Conservation (phyloP, 2,113 vertebrate species). For the Coptodon rendalli region DNA sequence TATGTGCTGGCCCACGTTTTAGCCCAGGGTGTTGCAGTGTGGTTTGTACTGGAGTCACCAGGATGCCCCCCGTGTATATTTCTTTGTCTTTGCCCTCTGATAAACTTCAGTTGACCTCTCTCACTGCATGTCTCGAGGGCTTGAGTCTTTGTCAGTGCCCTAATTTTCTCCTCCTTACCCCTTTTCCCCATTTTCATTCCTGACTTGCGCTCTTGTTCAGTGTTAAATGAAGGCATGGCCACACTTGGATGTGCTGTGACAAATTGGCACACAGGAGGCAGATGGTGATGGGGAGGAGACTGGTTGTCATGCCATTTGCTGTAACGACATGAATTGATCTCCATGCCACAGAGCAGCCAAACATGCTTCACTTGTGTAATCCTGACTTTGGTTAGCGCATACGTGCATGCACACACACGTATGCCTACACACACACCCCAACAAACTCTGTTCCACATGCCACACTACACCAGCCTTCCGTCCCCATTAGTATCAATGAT, state of each 20-base stretch:
- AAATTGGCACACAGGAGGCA: slow-evolving; percentile 65
- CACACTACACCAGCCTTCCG: slow-evolving; percentile 30
- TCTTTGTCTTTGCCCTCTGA: neutral
- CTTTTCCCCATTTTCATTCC: neutral
- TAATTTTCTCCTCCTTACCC: neutral
- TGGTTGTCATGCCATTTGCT: slow-evolving; percentile 47
- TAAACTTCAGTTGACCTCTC: slow-evolving; percentile 34
- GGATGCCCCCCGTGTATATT: neutral
- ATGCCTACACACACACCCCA: neutral
- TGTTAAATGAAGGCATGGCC: slow-evolving; percentile 52
- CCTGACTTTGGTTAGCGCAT: slow-evolving; percentile 18
- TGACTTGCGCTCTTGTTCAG: neutral
- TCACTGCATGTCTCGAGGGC: neutral
- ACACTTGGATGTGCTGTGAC: slow-evolving; percentile 54
- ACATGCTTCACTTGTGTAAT: slow-evolving; percentile 46
- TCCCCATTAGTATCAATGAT: slow-evolving; percentile 60
- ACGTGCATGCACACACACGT: neutral
- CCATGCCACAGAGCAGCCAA: slow-evolving; percentile 27
- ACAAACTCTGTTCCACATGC: neutral
- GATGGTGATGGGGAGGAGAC: slow-evolving; percentile 60
- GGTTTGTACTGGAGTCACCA: neutral
- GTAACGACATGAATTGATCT: slow-evolving; percentile 58
- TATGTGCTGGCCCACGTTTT: neutral
- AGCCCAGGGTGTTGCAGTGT: neutral
- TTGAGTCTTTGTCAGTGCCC: neutral